Evolutionary conservation across 2,888 invertebrate genomes (phyloP).

Genomic region (Volucella zonaria): DNA sequence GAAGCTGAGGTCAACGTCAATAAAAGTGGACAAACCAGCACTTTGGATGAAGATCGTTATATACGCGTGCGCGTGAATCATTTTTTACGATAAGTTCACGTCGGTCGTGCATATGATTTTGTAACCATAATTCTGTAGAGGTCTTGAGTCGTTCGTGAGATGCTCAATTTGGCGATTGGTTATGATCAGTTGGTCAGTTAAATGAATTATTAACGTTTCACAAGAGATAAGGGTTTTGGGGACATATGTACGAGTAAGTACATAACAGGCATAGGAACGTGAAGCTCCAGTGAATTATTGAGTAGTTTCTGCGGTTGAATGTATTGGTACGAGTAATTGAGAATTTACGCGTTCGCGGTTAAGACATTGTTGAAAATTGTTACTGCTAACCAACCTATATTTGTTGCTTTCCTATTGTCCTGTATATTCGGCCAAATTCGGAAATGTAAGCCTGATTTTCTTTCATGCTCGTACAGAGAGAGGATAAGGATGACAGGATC

Average conservation of each 20-base stretch:
- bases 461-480: no score
- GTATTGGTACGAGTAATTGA: no score
- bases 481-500: no score
- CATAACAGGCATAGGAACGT: no score
- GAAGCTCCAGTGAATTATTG: slow-evolving; percentile 35
- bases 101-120: slow-evolving; percentile 66
- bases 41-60: slow-evolving; percentile 45
- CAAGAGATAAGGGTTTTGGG: slow-evolving; percentile 65
- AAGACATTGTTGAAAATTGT: no score
- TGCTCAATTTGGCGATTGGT: slow-evolving; percentile 59
- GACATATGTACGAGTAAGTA: slow-evolving; percentile 27
- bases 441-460: no score
- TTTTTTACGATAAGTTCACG: slow-evolving; percentile 70
- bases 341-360: no score
- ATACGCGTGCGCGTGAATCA: slow-evolving; percentile 72
- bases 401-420: no score
- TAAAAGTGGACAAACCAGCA: slow-evolving; percentile 20
- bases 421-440: no score
- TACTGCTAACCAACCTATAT: no score
- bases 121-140: slow-evolving; percentile 55
- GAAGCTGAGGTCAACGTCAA: slow-evolving; percentile 29
- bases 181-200: slow-evolving; percentile 66
- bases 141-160: slow-evolving; percentile 28
- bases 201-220: slow-evolving; percentile 68
- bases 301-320: background rate